phyloP scores from a whole-genome alignment of 2,888 invertebrate genomes.

The Leptopterna dolabrata region DNA sequence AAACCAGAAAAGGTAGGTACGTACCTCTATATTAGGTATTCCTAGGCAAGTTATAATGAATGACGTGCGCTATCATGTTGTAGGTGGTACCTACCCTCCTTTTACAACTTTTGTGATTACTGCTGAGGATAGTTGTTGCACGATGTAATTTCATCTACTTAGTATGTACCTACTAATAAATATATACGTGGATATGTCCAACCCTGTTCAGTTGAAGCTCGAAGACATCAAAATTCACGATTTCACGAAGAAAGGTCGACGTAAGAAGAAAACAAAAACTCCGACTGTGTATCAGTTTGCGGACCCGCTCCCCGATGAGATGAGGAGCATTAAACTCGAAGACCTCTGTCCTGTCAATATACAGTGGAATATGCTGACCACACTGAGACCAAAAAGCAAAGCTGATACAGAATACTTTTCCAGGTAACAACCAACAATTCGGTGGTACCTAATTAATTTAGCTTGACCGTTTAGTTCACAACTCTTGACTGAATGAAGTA shows the following conservation, averaged over 20 bases:
- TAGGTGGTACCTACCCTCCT: no score
- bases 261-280: slow-evolving; percentile 35
- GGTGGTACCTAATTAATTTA: no score
- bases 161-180: no score
- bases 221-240: slow-evolving; percentile 84
- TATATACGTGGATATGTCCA: no score
- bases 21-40: neutral
- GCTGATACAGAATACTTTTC: slow-evolving; percentile 90
- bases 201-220: slow-evolving; percentile 71
- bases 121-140: no score
- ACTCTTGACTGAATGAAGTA: no score
- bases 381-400: slow-evolving; percentile 84
- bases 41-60: no score
- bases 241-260: slow-evolving; percentile 65
- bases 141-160: no score
- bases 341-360: slow-evolving; percentile 88
- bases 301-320: slow-evolving; percentile 86
- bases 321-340: slow-evolving; percentile 79
- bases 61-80: no score
- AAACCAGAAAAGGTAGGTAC: slow-evolving; percentile 81
- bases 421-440: slow-evolving; percentile 69
- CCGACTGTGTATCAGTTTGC: slow-evolving; percentile 71
- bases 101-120: no score
- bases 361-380: slow-evolving; percentile 93
- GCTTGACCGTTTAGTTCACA: no score